These are phyloP conservation scores for Podarcis muralis DNA, from an alignment of 2,113 vertebrate genomes.

Conservation along the genomic window DNA sequence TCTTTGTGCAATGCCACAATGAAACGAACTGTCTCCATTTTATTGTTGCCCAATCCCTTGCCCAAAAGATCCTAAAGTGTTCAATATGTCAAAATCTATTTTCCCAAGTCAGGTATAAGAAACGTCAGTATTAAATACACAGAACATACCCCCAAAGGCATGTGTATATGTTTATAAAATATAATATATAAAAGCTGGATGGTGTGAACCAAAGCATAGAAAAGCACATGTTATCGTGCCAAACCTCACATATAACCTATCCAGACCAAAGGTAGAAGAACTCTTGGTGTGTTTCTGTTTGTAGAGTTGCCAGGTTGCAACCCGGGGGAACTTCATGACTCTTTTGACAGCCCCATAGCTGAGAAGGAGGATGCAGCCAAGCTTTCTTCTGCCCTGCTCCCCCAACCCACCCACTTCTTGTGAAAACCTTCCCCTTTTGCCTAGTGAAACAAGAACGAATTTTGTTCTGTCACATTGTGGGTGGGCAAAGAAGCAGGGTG, in stretches of 20 bases:
- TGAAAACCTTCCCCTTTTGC: neutral
- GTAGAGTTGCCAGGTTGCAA: neutral
- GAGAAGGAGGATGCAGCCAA: neutral
- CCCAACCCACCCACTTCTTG: neutral
- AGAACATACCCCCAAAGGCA: neutral
- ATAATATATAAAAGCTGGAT: neutral
- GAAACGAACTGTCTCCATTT: neutral
- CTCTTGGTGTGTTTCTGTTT: neutral
- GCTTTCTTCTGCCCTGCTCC: neutral
- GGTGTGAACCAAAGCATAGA: neutral
- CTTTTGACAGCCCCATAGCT: neutral
- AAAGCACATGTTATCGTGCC: constrained; percentile 3
- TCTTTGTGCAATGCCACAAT: accelerated
- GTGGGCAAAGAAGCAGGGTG: neutral
- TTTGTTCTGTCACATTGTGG: neutral
- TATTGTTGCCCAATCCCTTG: neutral
- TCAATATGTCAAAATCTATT: neutral
- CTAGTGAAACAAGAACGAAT: neutral
- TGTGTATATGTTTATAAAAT: neutral
- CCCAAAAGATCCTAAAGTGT: neutral
- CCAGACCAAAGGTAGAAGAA: neutral
- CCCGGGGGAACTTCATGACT: neutral
- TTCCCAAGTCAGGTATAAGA: neutral
- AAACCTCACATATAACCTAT: accelerated
- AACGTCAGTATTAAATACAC: neutral